A percentile compares a stretch with the other conserved stretches of the same genome.
Conservation (phyloP, 1,140 invertebrate species). For the Matsumurasca onukii region DNA sequence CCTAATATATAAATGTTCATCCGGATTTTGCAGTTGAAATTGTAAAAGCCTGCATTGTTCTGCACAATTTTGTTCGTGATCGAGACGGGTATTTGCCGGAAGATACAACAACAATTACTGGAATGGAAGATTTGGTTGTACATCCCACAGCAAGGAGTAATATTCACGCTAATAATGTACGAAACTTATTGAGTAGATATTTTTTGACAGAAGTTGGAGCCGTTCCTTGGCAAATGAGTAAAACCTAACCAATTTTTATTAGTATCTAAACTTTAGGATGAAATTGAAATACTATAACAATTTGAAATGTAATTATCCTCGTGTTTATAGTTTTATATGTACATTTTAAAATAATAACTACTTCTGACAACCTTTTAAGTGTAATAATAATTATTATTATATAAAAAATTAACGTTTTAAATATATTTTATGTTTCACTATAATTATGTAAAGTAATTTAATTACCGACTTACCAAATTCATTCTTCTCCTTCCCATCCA, state of each 20-base stretch:
- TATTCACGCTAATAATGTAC: slow-evolving; percentile 35
- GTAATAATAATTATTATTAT: background rate
- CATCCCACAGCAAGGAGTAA: slow-evolving; percentile 32
- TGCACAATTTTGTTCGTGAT: slow-evolving; percentile 42
- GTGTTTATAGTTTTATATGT: background rate
- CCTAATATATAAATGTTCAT: slow-evolving; percentile 42
- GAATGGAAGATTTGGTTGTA: slow-evolving; percentile 36
- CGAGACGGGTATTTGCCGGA: slow-evolving; percentile 37
- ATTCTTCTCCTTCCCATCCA: slow-evolving; percentile 1
- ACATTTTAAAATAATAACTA: background rate
- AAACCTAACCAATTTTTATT: slow-evolving; percentile 33
- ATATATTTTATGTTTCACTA: no score
- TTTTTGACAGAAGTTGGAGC: slow-evolving; percentile 34
- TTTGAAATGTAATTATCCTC: background rate
- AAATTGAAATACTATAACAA: background rate
- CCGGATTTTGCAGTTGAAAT: slow-evolving; percentile 38
- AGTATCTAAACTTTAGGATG: no score
- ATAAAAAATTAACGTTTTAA: background rate
- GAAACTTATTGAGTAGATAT: slow-evolving; percentile 31
- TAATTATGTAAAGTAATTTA: background rate
- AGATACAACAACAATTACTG: slow-evolving; percentile 37
- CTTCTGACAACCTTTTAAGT: background rate
- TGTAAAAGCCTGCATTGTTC: slow-evolving; percentile 41
- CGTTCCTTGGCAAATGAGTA: slow-evolving; percentile 37
- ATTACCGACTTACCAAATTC: slow-evolving; percentile 11